Percentiles rank a stretch among this genome's conserved stretches.
phyloP scores from a whole-genome alignment of 2,797 vertebrate genomes.

The Typhlichthys eigenmanni region DNA sequence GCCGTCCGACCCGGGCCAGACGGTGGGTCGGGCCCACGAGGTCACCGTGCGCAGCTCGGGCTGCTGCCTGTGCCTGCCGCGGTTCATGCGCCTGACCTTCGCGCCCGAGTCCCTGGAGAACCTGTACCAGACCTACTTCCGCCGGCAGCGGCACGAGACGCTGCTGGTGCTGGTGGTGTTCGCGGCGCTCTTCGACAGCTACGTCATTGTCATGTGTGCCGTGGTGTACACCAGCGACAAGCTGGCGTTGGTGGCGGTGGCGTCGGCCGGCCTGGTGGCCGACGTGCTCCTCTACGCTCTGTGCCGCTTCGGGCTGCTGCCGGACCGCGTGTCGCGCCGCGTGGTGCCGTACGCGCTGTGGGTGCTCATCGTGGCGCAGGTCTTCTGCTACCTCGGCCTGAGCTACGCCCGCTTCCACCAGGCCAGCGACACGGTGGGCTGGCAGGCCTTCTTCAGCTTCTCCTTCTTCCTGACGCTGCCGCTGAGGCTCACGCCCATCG shows the following conservation, averaged over 20 bases:
- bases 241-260: conserved; percentile 81
- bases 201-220: conserved; percentile 86
- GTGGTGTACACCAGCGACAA: conserved; percentile 86
- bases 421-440: conserved; percentile 90
- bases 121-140: conserved; percentile 97
- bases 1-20: conserved; percentile 89
- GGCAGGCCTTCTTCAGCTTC: conserved; percentile 96
- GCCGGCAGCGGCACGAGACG: conserved; percentile 91
- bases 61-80: conserved; percentile 89
- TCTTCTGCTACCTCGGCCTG: conserved; percentile 89
- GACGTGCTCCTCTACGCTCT: conserved; percentile 84
- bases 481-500: conserved; percentile 87
- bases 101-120: conserved; percentile 91
- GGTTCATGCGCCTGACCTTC: conserved; percentile 90
- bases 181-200: conserved; percentile 92
- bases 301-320: conserved; percentile 83
- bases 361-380: conserved; percentile 88
- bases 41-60: conserved; percentile 89
- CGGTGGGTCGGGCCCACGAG: conserved; percentile 83
- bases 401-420: conserved; percentile 86
- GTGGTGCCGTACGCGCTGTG: conserved; percentile 89
- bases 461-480: conserved; percentile 93
- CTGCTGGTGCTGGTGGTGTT: conserved; percentile 92
- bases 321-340: conserved; percentile 79
- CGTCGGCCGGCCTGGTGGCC: conserved; percentile 75